A percentile compares a stretch with the other conserved stretches of the same genome.
These are phyloP conservation scores for Excalfactoria chinensis DNA, from an alignment of 2,113 vertebrate genomes.

Conservation along the genomic window DNA sequence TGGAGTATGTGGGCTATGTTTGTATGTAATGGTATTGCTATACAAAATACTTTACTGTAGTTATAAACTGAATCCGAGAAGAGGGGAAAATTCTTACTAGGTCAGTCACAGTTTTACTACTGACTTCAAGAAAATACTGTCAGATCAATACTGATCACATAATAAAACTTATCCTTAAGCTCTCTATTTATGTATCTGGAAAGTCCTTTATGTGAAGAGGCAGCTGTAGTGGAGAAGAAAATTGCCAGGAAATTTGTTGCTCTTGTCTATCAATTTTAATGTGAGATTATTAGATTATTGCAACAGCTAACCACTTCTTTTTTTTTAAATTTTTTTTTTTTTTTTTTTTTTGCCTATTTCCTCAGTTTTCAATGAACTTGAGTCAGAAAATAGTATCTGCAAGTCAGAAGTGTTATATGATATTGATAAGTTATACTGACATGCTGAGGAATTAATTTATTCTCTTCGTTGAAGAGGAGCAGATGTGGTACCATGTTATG, in stretches of 20 bases:
- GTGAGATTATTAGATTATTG: neutral
- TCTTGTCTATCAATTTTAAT: neutral
- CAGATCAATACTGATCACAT: neutral
- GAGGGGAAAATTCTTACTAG: neutral
- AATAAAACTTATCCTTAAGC: neutral
- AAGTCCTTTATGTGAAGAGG: neutral
- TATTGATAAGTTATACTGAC: neutral
- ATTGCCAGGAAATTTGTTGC: neutral
- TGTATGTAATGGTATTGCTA: neutral
- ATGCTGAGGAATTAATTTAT: neutral
- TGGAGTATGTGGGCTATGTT: neutral
- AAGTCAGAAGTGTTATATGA: neutral
- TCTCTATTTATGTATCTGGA: neutral
- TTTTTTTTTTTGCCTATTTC: neutral
- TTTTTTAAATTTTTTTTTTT: neutral
- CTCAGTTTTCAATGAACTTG: neutral
- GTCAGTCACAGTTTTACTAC: neutral
- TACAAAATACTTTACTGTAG: neutral
- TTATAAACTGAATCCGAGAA: neutral
- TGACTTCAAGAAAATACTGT: neutral
- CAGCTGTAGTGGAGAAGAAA: neutral
- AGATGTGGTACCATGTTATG: neutral
- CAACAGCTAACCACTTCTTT: neutral
- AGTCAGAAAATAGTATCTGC: neutral
- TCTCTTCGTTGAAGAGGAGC: neutral